Base-by-base conservation (phyloP, 2,113 vertebrate species). In the Eptesicus fuscus region DNA sequence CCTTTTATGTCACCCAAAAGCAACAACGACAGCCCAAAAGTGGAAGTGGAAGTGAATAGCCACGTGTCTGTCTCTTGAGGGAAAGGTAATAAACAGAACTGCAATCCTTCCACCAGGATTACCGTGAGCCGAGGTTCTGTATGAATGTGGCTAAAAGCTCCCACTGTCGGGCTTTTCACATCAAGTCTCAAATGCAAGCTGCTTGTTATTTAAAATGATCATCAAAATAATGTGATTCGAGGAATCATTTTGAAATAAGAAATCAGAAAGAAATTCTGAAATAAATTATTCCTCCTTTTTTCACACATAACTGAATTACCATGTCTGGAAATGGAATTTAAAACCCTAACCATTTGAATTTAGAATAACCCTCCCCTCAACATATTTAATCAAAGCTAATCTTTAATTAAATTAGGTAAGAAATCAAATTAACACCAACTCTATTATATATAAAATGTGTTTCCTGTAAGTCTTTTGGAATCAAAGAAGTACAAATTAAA, bases 1-100 rank as follows among this genome's bases (percentile, higher is more conserved):
- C 84, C 73, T 1, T 93, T 96, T 74, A 92, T 95, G 94, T 59
- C 82, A 94, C 65, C 61, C 83, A 94, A 40, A 84, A 97, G 87
- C 82, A 96, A 44, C 28, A 93, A 51, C 74, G 93, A 93, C 53
- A 90, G 10, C n/a, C 20, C n/a, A 56, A 91, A 86, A 83, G 25
- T 49, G 7, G 49, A 95, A 93, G 44, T 78, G 28, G 71, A 87
- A 96, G 90, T 1, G 53, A 95, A 61, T 1, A 92, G 32, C 4
- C 80, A 91, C 93, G 13, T 67, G 17, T 32, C 65, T 96, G 40
- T 79, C 93, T 89, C 77, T 88, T 51, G 14, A 74, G 84, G 37
- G 73, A 95, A 44, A 95, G 14, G 53, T 94, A 87, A 17, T 63
- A 95, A 76, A 25, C 22, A 94, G 56, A 97, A 95, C 92, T 63